Evolutionary conservation across 2,888 invertebrate genomes (phyloP), one percentile per base, ranked within the genome.

Genomic region (Rugalucina vietnamica): DNA sequence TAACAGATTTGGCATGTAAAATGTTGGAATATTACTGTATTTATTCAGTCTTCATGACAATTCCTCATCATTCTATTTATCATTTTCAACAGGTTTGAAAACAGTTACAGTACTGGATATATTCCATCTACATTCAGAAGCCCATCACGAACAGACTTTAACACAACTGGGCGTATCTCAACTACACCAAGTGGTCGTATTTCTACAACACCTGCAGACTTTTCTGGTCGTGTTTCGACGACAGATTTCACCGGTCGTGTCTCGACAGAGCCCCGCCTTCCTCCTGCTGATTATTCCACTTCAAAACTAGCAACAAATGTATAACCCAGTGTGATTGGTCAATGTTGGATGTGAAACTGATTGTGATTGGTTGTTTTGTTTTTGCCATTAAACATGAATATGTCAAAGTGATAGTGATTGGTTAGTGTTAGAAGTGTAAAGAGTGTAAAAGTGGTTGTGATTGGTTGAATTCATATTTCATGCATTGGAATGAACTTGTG

Each of bases 241-340:
- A 84, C 87, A 71, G 89, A 89, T 65, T 85, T 89, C 60, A 89
- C 87, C 71, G 87, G 87, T 24, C 82, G 87, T 36, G 69, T 85
- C 43, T 87, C 87, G 21, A 85, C 85, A 0, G 87, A 87, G 50
- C 87, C 84, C 29, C 73, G 81, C 54, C 89, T 90, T 71, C 91
- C 91, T 14, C 88, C 91, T 74, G 88, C 92, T 76, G 91, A 92
- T 81, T 83, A 90, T 76, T 88, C 88, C 57, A 91, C 90, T 65
- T 87, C 90, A 34, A 92, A 92, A 86, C 90, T 93, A 81, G 93
- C 93, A 24, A 93, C 93, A 60, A 92, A 92, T 88, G 93, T 93
- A 74, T 93, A 91, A 87, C 54, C 32, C 73, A 73, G 39, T 87
- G 37, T 87, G 74, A 87, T 87, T 84, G 80, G 84, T 73, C 57